A percentile compares a stretch with the other conserved stretches of the same genome.
These are phyloP conservation scores for Amblyjoppa proteus DNA, from an alignment of 2,888 invertebrate genomes.

Conservation along the genomic window DNA sequence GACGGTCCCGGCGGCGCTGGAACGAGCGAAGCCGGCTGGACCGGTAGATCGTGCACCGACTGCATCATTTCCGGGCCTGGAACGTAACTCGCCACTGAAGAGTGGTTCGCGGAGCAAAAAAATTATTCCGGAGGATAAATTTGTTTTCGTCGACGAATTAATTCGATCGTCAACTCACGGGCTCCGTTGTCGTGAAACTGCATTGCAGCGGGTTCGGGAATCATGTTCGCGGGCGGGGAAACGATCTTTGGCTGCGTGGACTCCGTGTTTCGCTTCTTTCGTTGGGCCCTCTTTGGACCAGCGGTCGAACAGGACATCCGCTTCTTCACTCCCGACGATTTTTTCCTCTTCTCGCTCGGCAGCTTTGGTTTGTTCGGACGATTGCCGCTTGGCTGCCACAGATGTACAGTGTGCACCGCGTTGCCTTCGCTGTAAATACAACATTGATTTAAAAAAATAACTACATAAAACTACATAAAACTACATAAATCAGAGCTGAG, in stretches of 20 bases:
- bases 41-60: slow-evolving; percentile 76
- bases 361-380: slow-evolving; percentile 81
- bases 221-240: slow-evolving; percentile 72
- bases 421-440: slow-evolving; percentile 79
- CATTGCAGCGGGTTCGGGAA: slow-evolving; percentile 74
- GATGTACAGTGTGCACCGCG: slow-evolving; percentile 82
- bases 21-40: slow-evolving; percentile 66
- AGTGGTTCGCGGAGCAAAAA: slow-evolving; percentile 40
- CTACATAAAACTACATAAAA: too few relatives aligned
- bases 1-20: slow-evolving; percentile 60
- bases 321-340: slow-evolving; percentile 71
- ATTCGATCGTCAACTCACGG: slow-evolving; percentile 70
- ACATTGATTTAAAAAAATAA: not conserved
- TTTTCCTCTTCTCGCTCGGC: slow-evolving; percentile 77
- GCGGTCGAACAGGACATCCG: slow-evolving; percentile 63
- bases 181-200: slow-evolving; percentile 78
- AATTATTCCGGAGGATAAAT: not conserved
- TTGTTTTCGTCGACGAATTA: not conserved
- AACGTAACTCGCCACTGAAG: slow-evolving; percentile 75
- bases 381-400: slow-evolving; percentile 84
- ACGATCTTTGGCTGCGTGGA: slow-evolving; percentile 67
- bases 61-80: slow-evolving; percentile 79
- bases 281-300: slow-evolving; percentile 62
- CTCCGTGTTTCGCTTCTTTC: slow-evolving; percentile 72
- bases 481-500: too few relatives aligned